Conservation (phyloP, 2,113 vertebrate genomes). For the Protomyctophum bolini region DNA sequence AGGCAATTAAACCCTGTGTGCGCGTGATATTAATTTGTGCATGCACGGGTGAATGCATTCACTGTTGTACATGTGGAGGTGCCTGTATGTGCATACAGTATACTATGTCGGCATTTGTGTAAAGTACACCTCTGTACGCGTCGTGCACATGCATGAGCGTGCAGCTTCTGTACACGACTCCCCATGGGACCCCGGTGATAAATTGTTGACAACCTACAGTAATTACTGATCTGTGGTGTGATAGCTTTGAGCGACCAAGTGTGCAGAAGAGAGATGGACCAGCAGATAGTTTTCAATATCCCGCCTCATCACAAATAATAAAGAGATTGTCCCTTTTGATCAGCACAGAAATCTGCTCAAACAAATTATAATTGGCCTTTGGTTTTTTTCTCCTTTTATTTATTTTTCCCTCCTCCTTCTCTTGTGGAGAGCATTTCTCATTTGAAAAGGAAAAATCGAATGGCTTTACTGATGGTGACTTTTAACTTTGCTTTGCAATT, state of each 20-base stretch:
- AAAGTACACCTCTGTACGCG: neutral
- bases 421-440: conserved; percentile 19
- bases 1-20: conserved; percentile 50
- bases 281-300: conserved; percentile 73
- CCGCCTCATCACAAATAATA: conserved; percentile 59
- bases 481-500: conserved; percentile 54
- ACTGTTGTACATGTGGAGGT: no score
- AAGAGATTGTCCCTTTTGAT: conserved; percentile 62
- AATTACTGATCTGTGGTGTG: conserved; percentile 77
- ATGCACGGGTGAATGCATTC: no score
- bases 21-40: neutral
- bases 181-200: conserved; percentile 52
- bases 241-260: conserved; percentile 60
- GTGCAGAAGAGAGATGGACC: conserved; percentile 62
- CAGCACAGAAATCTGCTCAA: conserved; percentile 42
- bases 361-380: conserved; percentile 49
- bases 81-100: no score
- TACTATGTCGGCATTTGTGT: no score
- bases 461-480: conserved; percentile 45
- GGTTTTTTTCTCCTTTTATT: conserved; percentile 6
- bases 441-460: conserved; percentile 37
- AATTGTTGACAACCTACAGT: conserved; percentile 76
- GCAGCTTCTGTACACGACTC: conserved; percentile 9
- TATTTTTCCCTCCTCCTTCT: no score
- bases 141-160: neutral